These are phyloP conservation scores for Drosophila antonietae DNA, from an alignment of 2,888 invertebrate species.

Conservation along the genomic window DNA sequence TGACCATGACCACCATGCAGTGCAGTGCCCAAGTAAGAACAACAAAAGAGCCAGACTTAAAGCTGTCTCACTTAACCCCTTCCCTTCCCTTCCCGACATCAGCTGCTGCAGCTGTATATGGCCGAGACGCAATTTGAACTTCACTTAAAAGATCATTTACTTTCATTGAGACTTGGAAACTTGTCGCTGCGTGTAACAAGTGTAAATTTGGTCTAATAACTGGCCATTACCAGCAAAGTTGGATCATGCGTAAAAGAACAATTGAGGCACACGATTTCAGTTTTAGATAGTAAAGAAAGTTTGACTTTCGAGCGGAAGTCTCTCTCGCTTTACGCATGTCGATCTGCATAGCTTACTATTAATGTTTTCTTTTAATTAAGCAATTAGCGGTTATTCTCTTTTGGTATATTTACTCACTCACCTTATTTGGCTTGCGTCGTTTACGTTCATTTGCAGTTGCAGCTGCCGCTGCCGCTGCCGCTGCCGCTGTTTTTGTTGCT, in stretches of 20 bases:
- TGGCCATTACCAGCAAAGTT: conserved; percentile 57
- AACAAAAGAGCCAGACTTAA: conserved; percentile 54
- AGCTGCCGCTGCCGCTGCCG: conserved; percentile 68
- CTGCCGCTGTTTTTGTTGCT: conserved; percentile 21
- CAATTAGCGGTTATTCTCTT: conserved; percentile 25
- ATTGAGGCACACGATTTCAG: conserved; percentile 17
- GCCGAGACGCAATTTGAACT: conserved; percentile 75
- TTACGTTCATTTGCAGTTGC: conserved; percentile 86
- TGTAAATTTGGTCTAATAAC: conserved; percentile 78
- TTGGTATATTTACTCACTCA: conserved; percentile 55
- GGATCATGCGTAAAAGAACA: conserved; percentile 60
- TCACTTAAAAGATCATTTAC: conserved; percentile 78
- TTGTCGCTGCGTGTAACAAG: conserved; percentile 70
- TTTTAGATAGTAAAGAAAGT: conserved; percentile 18
- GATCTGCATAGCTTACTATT: conserved; percentile 19
- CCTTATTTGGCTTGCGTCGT: conserved; percentile 86
- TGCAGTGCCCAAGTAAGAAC: conserved; percentile 64
- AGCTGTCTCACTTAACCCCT: conserved; percentile 15
- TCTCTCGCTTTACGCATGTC: conserved; percentile 24
- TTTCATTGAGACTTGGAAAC: conserved; percentile 71
- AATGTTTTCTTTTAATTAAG: conserved; percentile 27
- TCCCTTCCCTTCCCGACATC: not conserved
- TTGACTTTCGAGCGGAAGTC: conserved; percentile 32
- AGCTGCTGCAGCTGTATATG: conserved; percentile 62
- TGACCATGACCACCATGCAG: conserved; percentile 81